Evolutionary conservation across 2,888 invertebrate genomes (phyloP).

Genomic region (Sinopyrophorus schimmeli): DNA sequence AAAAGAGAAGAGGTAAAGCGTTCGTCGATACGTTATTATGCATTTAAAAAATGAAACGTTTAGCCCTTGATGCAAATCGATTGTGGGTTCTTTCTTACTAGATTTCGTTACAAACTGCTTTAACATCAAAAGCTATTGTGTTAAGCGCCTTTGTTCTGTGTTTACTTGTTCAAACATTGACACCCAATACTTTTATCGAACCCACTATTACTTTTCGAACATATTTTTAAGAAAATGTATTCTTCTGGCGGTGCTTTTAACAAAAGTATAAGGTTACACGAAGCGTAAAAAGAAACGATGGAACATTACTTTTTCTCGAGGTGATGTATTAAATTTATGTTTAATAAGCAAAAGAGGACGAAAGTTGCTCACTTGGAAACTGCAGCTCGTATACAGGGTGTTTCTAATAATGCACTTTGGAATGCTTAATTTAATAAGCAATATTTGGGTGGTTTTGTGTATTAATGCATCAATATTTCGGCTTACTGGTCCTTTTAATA

Average conservation of each 20-base stretch:
- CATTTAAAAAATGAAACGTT: too few relatives aligned
- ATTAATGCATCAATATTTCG: too few relatives aligned
- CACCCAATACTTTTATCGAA: constrained; percentile 30
- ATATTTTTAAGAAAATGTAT: constrained; percentile 32
- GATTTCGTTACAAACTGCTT: constrained; percentile 32
- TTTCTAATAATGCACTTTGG: too few relatives aligned
- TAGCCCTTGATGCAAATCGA: constrained; percentile 33
- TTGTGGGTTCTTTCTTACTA: constrained; percentile 27
- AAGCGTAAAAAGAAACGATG: constrained; percentile 5
- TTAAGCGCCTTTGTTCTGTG: constrained; percentile 31
- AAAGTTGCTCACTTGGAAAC: too few relatives aligned
- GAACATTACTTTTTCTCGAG: background rate
- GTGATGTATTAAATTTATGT: background rate
- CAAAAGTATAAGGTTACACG: constrained; percentile 24
- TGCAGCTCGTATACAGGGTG: too few relatives aligned
- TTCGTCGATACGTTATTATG: too few relatives aligned
- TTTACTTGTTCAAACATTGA: constrained; percentile 29
- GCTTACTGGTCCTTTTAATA: too few relatives aligned
- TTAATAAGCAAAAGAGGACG: too few relatives aligned
- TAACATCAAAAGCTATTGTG: constrained; percentile 32
- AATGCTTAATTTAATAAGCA: too few relatives aligned
- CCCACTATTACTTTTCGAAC: constrained; percentile 30
- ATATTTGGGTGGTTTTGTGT: too few relatives aligned
- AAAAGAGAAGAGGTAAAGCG: too few relatives aligned
- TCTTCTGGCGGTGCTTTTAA: constrained; percentile 28